phyloP scores from a whole-genome alignment of 1,140 invertebrate species.

The Andricus grossulariae region DNA sequence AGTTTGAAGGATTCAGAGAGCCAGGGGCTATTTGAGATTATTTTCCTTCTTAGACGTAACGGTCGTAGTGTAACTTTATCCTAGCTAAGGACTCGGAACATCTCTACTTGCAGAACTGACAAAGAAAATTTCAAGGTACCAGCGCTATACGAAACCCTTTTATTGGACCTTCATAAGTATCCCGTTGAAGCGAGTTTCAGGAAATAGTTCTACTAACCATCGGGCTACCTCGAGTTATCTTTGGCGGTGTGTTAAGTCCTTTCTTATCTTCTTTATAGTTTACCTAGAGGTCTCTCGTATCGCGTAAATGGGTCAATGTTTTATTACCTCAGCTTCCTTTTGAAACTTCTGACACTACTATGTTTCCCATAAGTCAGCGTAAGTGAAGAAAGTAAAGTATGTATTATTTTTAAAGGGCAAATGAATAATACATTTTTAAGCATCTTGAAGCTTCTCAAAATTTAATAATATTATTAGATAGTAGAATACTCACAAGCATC shows the following conservation, averaged over 20 bases:
- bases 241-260: neutral
- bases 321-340: no score
- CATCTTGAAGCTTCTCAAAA: no score
- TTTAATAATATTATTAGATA: no score
- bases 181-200: slow-evolving; percentile 1
- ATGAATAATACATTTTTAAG: no score
- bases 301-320: neutral
- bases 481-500: no score
- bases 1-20: neutral
- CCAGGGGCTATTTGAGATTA: neutral
- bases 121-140: slow-evolving; percentile 6
- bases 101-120: neutral
- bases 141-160: slow-evolving; percentile 1
- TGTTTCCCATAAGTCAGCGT: no score
- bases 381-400: no score
- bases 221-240: slow-evolving; percentile 1
- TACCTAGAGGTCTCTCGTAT: neutral
- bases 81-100: neutral
- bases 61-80: neutral
- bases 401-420: no score
- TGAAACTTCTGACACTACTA: no score
- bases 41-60: neutral
- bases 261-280: slow-evolving; percentile 14
- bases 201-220: slow-evolving; percentile 21
- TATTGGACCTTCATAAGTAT: neutral